Evolutionary conservation across 2,797 vertebrate species (phyloP).

Genomic region (Acanthurus tractus): DNA sequence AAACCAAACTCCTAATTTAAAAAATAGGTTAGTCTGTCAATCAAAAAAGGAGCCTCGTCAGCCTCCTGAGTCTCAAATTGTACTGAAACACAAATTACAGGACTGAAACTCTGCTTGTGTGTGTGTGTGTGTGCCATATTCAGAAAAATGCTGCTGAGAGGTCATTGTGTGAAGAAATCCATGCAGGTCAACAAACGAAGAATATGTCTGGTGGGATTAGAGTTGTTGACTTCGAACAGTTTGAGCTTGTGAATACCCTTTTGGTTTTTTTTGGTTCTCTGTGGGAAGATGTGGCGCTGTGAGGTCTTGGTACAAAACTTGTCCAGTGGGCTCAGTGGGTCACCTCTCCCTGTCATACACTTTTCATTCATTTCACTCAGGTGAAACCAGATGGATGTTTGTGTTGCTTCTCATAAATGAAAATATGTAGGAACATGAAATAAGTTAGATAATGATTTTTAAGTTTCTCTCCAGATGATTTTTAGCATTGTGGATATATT

Average conservation of each 20-base stretch:
- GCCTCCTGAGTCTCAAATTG: slow-evolving; percentile 2
- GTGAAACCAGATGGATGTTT: too few relatives aligned
- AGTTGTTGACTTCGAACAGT: slow-evolving; percentile 35
- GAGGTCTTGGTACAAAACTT: slow-evolving; percentile 5
- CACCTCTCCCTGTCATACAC: not conserved
- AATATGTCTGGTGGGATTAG: slow-evolving; percentile 46
- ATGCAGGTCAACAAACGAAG: slow-evolving; percentile 50
- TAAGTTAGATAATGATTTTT: not conserved
- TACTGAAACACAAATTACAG: slow-evolving; percentile 1
- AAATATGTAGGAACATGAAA: not conserved
- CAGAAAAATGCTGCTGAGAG: slow-evolving; percentile 22
- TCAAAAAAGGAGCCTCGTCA: slow-evolving; percentile 7
- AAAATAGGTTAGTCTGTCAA: slow-evolving; percentile 39
- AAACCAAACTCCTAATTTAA: slow-evolving; percentile 10
- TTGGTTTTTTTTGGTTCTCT: not conserved
- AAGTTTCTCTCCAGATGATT: too few relatives aligned
- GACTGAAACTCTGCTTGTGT: not conserved
- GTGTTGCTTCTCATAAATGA: not conserved
- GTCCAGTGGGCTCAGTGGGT: not conserved
- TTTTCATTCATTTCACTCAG: not conserved
- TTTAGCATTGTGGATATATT: too few relatives aligned
- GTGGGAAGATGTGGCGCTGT: not conserved
- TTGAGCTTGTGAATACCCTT: slow-evolving; percentile 24
- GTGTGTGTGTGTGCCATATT: not conserved
- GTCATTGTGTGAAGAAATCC: slow-evolving; percentile 27